Conservation (phyloP, 2,113 vertebrate genomes). For the Tragelaphus imberbis region DNA sequence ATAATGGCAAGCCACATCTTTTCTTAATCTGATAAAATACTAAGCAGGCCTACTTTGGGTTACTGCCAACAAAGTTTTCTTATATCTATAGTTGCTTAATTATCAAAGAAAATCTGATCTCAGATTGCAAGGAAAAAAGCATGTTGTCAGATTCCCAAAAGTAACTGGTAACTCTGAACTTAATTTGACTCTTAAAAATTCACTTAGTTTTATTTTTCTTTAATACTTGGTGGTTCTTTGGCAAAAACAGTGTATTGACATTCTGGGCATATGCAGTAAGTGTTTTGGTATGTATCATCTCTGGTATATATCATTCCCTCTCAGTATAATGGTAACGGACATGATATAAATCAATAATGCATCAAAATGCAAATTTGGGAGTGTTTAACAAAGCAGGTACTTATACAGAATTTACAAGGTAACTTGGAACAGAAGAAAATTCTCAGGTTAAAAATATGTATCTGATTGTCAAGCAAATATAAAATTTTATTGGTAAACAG, state of each 20-base stretch:
- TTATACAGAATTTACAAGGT: neutral
- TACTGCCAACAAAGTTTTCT: neutral
- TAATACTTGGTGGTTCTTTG: conserved; percentile 30
- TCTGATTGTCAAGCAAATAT: neutral
- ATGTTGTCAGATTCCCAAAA: neutral
- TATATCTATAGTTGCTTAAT: neutral
- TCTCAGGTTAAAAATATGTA: neutral
- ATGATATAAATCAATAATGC: conserved; percentile 6
- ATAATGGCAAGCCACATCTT: neutral
- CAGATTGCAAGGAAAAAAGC: conserved; percentile 35
- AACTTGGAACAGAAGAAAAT: neutral
- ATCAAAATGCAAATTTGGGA: conserved; percentile 24
- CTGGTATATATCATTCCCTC: neutral
- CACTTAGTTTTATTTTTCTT: conserved; percentile 4
- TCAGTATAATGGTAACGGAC: neutral
- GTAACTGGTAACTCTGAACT: neutral
- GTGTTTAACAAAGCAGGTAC: neutral
- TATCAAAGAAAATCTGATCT: conserved; percentile 6
- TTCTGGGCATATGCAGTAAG: neutral
- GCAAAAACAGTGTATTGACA: neutral
- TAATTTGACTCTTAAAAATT: conserved; percentile 43
- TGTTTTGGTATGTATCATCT: neutral
- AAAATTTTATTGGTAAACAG: neutral
- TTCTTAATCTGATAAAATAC: neutral
- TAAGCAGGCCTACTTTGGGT: neutral